Conservation (phyloP, 2,113 vertebrate species). For the Amphiprion ocellaris region DNA sequence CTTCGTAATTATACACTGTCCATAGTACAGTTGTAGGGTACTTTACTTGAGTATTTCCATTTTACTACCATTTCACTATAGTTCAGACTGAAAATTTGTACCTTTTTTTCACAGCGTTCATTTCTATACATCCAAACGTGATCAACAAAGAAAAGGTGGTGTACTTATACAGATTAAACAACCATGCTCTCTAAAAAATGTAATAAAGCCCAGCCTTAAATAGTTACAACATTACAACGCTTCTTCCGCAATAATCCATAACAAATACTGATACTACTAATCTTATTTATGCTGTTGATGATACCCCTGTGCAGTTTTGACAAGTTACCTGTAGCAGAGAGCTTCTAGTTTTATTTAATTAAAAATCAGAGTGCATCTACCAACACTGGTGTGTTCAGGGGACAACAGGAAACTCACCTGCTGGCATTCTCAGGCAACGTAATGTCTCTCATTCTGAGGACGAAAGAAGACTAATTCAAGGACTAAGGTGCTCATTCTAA, state of each 20-base stretch:
- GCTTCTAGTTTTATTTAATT: neutral
- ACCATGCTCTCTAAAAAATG: too few relatives aligned
- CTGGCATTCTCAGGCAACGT: constrained; percentile 86
- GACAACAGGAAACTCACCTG: constrained; percentile 80
- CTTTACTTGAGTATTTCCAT: neutral
- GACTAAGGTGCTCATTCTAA: constrained; percentile 22
- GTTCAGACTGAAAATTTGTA: neutral
- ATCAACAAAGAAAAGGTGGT: neutral
- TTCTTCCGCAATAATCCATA: too few relatives aligned
- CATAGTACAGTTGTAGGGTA: neutral
- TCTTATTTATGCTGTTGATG: too few relatives aligned
- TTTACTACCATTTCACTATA: neutral
- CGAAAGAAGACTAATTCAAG: constrained; percentile 27
- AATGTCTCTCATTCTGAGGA: constrained; percentile 63
- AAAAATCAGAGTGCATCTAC: neutral
- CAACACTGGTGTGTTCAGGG: neutral
- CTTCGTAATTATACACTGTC: neutral
- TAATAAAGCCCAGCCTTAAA: too few relatives aligned
- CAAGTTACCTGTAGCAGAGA: too few relatives aligned
- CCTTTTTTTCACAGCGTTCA: neutral
- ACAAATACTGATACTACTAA: too few relatives aligned
- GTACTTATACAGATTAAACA: too few relatives aligned
- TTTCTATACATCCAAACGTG: neutral
- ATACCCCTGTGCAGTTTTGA: too few relatives aligned
- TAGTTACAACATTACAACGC: neutral